Base-by-base conservation (phyloP, 1,140 invertebrate genomes). In the Sweltsa coloradensis region DNA sequence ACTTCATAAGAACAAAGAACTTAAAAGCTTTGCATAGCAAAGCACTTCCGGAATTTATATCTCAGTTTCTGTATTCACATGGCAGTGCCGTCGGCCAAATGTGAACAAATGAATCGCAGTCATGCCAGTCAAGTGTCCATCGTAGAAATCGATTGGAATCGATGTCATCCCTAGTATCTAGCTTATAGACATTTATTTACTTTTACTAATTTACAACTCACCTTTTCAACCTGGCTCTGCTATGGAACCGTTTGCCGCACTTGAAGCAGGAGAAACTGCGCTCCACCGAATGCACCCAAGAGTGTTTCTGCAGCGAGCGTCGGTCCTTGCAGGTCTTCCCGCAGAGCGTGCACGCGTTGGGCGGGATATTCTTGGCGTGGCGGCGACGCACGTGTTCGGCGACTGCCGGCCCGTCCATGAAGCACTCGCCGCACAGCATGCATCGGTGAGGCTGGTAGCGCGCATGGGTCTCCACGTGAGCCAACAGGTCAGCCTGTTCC, bases 211-310 rank as follows among this genome's bases (percentile, higher is more conserved):
- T n/a, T 18, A n/a, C 18, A 26, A 49, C 36, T 24, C 55, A 71
- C 69, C 69, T 65, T 53, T 67, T 61, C 45, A 72, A 60, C 50
- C 70, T 60, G 0, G 78, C 79, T 61, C 79, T 79, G 57, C 76
- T 81, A 53, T 81, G 75, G 56, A 83, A 83, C 39, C 75, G 76
- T 63, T 81, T 81, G 21, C 70, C 71, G 59, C 79, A 82, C 51
- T 74, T 73, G 18, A 70, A 73, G 59, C 78, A 82, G 26, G 72
- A 70, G 58, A 73, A 76, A 14, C 60, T 64, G 49, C 69, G 69
- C 51, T 79, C 74, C 9, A 65, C 64, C 0, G 70, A 72, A 56
- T 75, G 73, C 41, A 74, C 67, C 70, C 74, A 79, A 6, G 75
- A 73, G 56, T 83, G 80, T 60, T 82, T 83, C 36, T 78, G 65